These are phyloP conservation scores for Catotricha subobsoleta DNA, from an alignment of 2,888 invertebrate genomes.

Conservation along the genomic window DNA sequence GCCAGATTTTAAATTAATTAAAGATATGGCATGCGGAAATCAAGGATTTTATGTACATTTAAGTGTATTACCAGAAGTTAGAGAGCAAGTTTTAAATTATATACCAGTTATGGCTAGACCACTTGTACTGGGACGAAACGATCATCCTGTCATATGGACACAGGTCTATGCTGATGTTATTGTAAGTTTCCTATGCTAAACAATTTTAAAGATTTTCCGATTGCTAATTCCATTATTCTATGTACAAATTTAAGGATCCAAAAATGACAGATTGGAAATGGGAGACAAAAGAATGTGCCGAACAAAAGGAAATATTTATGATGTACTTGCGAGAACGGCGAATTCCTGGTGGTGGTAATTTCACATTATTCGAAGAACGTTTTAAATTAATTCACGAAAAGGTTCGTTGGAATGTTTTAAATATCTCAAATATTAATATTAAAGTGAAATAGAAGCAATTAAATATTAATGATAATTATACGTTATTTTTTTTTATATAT, in stretches of 20 bases:
- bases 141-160: constrained; percentile 91
- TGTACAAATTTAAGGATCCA: constrained; percentile 41
- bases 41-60: constrained; percentile 92
- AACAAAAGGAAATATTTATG: constrained; percentile 58
- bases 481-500: constrained; percentile 17
- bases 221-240: constrained; percentile 6
- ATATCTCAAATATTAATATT: too few species aligned
- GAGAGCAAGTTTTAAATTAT: constrained; percentile 91
- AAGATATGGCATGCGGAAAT: constrained; percentile 98
- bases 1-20: constrained; percentile 80
- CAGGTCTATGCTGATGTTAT: constrained; percentile 89
- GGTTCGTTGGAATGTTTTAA: too few species aligned
- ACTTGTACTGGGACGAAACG: constrained; percentile 65
- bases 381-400: background rate
- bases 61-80: constrained; percentile 89
- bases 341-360: background rate
- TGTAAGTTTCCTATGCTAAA: constrained; percentile 31
- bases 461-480: background rate
- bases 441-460: too few species aligned
- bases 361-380: background rate
- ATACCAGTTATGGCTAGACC: constrained; percentile 94
- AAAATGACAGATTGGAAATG: constrained; percentile 82
- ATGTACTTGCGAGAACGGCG: constrained; percentile 33
- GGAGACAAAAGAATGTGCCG: constrained; percentile 64
- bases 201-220: background rate